phyloP scores from a whole-genome alignment of 2,888 invertebrate genomes.

The Tetramorium bicarinatum region DNA sequence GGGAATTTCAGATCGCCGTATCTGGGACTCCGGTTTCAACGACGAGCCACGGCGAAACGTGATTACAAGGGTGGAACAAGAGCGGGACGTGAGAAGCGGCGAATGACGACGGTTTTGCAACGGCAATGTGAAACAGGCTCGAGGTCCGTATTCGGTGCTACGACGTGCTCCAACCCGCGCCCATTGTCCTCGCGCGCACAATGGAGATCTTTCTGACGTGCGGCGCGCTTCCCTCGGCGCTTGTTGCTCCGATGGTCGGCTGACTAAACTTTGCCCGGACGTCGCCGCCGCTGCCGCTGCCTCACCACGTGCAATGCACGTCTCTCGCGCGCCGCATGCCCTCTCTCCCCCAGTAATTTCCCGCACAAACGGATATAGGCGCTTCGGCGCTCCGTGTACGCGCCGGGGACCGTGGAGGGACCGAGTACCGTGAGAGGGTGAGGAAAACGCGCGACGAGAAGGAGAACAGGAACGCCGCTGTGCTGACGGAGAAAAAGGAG shows the following conservation, averaged over 20 bases:
- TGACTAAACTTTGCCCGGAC: constrained; percentile 74
- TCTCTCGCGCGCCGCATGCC: constrained; percentile 53
- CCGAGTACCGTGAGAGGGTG: background rate
- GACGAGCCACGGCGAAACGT: background rate
- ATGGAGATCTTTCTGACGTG: constrained; percentile 75
- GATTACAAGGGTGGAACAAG: background rate
- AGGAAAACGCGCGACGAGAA: constrained; percentile 5
- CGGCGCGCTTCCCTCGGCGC: constrained; percentile 60
- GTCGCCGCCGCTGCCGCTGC: constrained; percentile 37
- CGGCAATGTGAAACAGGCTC: constrained; percentile 9
- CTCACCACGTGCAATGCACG: constrained; percentile 67
- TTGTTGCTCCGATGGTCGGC: constrained; percentile 75
- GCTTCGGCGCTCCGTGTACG: background rate
- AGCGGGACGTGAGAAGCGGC: background rate
- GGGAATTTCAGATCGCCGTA: constrained; percentile 1
- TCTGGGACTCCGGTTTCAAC: background rate
- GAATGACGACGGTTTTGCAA: background rate
- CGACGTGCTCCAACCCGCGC: constrained; percentile 63
- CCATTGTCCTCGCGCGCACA: constrained; percentile 77
- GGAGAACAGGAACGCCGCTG: background rate
- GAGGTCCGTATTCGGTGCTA: constrained; percentile 21
- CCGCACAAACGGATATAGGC: constrained; percentile 64
- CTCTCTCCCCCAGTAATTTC: constrained; percentile 63
- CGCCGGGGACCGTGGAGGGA: background rate
- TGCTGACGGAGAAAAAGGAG: background rate